Evolutionary conservation across 2,113 vertebrate genomes (phyloP), one percentile per base, ranked within the genome.

Genomic region (Syngnathus typhle): DNA sequence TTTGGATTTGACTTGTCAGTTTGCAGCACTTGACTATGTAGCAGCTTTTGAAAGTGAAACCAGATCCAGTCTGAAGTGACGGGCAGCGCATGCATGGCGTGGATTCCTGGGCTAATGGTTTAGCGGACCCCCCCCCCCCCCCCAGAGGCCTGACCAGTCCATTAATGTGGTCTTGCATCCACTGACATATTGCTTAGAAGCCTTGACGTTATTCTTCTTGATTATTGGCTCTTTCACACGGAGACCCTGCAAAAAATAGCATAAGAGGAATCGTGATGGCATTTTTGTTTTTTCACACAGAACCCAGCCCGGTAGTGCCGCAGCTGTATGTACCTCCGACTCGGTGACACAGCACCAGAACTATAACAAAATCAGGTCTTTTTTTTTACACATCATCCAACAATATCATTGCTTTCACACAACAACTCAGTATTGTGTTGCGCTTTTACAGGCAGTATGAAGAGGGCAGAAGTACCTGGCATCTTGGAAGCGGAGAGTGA

Each of bases 111-210:
- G 65, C 78, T 88, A 88, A 89, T 89, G 85, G 88, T 73, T 61
- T 74, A 79, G 78, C 85, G 88, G 88, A 87, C 87, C 87, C 84
- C 19, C 52, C 27, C 27, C 2, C 87, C n/a, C n/a, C 87, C 84
- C 19, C 52, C 11, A 70, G 23, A 74, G 72, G 68, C 78, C 73
- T 16, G 69, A 47, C 63, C 77, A 81, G 84, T 88, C 77, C 79
- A 85, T 88, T 88, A 87, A 76, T 81, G 68, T 10, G 11, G 81
- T 6, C 12, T 56, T 56, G 8, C 6, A 56, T 16, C 27, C 27
- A 12, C 11, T 10, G 10, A 13, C 11, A 21, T 3, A 5, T 27
- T 5, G 23, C 4, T 16, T 32, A 32, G 32, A 56, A 56, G 5
- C 55, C 27, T 36, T 11, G 13, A 56, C 32, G 1, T 56, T 32